Base-by-base conservation (phyloP, 92 coral and sea anemone species). In the Parazoanthus swiftii region DNA sequence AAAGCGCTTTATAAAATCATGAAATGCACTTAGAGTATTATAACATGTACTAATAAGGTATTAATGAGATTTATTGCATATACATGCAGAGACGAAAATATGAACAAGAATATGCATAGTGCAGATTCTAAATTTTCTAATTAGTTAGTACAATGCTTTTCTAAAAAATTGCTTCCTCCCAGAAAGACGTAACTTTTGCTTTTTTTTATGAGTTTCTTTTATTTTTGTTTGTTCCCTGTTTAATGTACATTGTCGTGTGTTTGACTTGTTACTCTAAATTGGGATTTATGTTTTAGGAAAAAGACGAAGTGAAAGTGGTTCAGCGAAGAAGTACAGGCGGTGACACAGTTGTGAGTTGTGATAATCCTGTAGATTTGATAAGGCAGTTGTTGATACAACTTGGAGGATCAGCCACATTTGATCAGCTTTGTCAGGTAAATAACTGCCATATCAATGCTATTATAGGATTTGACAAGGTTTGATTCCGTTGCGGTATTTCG, bases 381-480 rank as follows among this genome's bases (percentile, higher is more conserved):
- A 85, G 36, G 8, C 76, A 76, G 70, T 88, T 94, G 89, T 87
- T 94, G 38, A 78, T 76, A 85, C 92, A 88, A 81, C 91, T 93
- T 74, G 98, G 98, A 76, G 98, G 98, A 1, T 46, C 92, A 35
- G 94, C 95, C 8, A 89, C 98, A 56, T 81, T 94, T 81, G 91
- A 93, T 82, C 92, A 93, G 66, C 90, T 94, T 33, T 94, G 95
- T 42, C 98, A 94, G 92, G 98, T 94, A 72, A 38, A 50, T 48
- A 44, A 39, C 14, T 72, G 16, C 18, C 76, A 29, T n/a, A 29
- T 25, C 16, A 29, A 72, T 42, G 37, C 1, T 13, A 6, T 74
- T 74, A 39, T 63, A 21, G 33, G 25, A 42, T 54, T 65, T n/a
- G 4, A n/a, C 70, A 13, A 85, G 36, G 54, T 33, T 74, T 29